Percentiles rank a stretch among this genome's conserved stretches.
phyloP scores from a whole-genome alignment of 2,113 vertebrate genomes.

The Crocuta crocuta region DNA sequence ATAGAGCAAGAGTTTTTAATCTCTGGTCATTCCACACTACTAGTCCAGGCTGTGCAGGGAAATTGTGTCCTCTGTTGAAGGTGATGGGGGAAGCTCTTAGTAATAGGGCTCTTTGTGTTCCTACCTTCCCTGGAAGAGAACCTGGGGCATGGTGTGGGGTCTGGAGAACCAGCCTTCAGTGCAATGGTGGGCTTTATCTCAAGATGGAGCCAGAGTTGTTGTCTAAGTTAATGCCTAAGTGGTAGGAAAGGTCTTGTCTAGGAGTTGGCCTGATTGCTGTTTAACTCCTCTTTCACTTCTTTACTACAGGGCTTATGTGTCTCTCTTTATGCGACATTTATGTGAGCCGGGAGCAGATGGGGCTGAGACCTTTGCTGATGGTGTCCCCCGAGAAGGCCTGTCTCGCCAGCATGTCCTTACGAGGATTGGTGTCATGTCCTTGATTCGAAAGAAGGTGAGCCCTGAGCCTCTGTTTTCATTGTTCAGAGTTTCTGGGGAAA shows the following conservation, averaged over 20 bases:
- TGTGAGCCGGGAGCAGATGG: constrained; percentile 98
- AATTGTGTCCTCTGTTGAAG: background rate
- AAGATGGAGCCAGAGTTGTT: background rate
- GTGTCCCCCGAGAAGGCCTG: constrained; percentile 96
- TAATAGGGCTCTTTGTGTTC: background rate
- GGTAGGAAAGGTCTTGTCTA: background rate
- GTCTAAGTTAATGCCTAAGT: background rate
- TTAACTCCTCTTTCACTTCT: background rate
- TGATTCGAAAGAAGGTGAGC: constrained; percentile 97
- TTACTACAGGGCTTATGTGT: constrained; percentile 94
- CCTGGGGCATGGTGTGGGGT: background rate
- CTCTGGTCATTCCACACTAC: background rate
- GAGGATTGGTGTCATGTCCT: constrained; percentile 98
- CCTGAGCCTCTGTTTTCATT: background rate
- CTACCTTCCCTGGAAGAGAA: background rate
- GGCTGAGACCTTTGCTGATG: constrained; percentile 98
- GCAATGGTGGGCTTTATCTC: background rate
- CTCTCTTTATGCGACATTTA: constrained; percentile 98
- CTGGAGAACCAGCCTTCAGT: background rate
- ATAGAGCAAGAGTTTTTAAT: background rate
- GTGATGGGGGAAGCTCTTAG: background rate
- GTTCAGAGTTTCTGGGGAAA: background rate
- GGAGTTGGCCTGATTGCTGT: rapidly evolving
- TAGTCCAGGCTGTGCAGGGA: background rate
- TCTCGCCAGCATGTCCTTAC: constrained; percentile 98